phyloP scores from a whole-genome alignment of 2,113 vertebrate species.

The Genyomyrus donnyi region DNA sequence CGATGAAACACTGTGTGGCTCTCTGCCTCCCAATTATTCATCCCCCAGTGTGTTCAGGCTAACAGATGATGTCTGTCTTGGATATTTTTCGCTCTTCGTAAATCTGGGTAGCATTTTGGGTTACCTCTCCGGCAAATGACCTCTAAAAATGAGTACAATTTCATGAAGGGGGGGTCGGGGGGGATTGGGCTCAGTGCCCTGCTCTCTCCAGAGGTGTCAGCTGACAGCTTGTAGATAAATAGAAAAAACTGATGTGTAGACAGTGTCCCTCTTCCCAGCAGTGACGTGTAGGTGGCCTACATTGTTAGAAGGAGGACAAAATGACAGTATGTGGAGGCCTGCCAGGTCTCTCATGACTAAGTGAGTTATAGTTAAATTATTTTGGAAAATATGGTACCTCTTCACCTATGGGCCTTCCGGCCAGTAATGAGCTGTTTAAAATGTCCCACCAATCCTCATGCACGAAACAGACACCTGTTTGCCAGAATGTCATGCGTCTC shows the following conservation, averaged over 20 bases:
- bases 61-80: neutral
- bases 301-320: neutral
- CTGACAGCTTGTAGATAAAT: constrained; percentile 22
- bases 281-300: neutral
- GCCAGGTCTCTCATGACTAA: neutral
- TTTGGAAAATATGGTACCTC: neutral
- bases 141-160: neutral
- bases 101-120: neutral
- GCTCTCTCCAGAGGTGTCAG: constrained; percentile 29
- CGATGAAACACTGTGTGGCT: neutral
- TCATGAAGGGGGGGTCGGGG: constrained; percentile 9
- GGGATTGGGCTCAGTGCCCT: constrained; percentile 31
- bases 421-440: neutral
- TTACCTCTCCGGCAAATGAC: neutral
- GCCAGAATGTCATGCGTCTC: neutral
- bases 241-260: constrained; percentile 24
- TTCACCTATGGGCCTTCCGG: neutral
- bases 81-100: neutral
- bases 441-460: neutral
- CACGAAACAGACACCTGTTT: neutral
- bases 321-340: neutral
- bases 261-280: neutral
- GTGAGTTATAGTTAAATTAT: neutral
- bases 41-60: neutral
- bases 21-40: neutral